Evolutionary conservation across 2,888 invertebrate species (phyloP).

Genomic region (Cryptophagus acutangulus): DNA sequence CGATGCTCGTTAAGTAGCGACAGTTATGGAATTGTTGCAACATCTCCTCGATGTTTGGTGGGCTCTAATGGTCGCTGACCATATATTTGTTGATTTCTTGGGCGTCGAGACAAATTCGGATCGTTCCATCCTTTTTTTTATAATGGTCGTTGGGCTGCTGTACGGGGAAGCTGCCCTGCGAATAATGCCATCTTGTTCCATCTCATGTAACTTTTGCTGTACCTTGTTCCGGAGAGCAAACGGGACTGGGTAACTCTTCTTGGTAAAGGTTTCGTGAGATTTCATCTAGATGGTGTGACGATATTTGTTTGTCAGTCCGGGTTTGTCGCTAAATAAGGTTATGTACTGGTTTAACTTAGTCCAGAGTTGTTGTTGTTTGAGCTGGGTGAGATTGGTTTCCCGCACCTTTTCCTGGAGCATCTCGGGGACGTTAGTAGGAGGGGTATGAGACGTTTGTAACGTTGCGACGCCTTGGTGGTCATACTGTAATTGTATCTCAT

Average conservation of each 20-base stretch:
- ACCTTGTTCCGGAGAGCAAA: not conserved
- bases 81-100: conserved; percentile 9
- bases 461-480: too few species aligned
- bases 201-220: not conserved
- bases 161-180: not conserved
- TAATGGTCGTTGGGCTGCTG: not conserved
- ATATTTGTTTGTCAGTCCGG: not conserved
- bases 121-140: conserved; percentile 1
- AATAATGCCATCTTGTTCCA: conserved; percentile 1
- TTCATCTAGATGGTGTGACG: not conserved
- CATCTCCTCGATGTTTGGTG: conserved; percentile 6
- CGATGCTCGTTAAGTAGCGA: not conserved
- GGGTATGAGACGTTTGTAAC: too few species aligned
- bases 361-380: too few species aligned
- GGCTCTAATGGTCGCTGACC: not conserved
- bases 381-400: too few species aligned
- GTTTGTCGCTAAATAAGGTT: not conserved
- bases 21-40: not conserved
- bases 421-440: too few species aligned
- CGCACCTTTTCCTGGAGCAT: too few species aligned
- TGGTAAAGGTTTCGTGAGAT: not conserved
- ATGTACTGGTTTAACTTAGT: too few species aligned
- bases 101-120: not conserved
- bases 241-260: not conserved
- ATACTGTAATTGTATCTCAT: too few species aligned